Evolutionary conservation across 2,113 vertebrate genomes (phyloP).

Genomic region (Pleuronectes platessa): DNA sequence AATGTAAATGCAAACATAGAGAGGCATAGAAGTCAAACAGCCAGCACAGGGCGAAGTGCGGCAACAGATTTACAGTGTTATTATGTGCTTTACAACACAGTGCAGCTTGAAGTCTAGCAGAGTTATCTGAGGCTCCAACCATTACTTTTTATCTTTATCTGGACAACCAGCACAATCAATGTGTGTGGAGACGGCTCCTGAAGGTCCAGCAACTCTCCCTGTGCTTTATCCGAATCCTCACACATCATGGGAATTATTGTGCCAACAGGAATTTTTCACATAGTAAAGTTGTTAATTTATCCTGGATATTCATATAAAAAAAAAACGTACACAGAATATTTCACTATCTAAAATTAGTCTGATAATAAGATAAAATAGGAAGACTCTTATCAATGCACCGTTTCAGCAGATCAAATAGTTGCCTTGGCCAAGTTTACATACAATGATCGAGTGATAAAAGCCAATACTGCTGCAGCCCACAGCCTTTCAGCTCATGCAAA

Average conservation of each 20-base stretch:
- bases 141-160: slow-evolving; percentile 64
- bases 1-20: slow-evolving; percentile 1
- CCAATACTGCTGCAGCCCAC: slow-evolving; percentile 20
- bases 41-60: slow-evolving; percentile 46
- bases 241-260: slow-evolving; percentile 7
- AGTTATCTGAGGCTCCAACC: slow-evolving; percentile 33
- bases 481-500: slow-evolving; percentile 48
- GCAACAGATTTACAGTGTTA: slow-evolving; percentile 29
- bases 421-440: slow-evolving; percentile 50
- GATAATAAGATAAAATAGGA: slow-evolving; percentile 15
- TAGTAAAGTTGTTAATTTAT: background rate
- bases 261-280: background rate
- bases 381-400: slow-evolving; percentile 10
- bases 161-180: slow-evolving; percentile 45
- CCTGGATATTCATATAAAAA: background rate
- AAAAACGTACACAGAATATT: background rate
- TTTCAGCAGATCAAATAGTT: slow-evolving; percentile 32
- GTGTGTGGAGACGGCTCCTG: slow-evolving; percentile 63
- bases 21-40: slow-evolving; percentile 30
- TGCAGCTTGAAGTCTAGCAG: slow-evolving; percentile 49
- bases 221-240: slow-evolving; percentile 57
- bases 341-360: slow-evolving; percentile 9
- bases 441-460: slow-evolving; percentile 60
- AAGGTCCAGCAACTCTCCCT: slow-evolving; percentile 49
- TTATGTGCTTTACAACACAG: slow-evolving; percentile 41